Base-by-base conservation (phyloP, 2,888 invertebrate genomes). In the Reticulitermes lucifugus region DNA sequence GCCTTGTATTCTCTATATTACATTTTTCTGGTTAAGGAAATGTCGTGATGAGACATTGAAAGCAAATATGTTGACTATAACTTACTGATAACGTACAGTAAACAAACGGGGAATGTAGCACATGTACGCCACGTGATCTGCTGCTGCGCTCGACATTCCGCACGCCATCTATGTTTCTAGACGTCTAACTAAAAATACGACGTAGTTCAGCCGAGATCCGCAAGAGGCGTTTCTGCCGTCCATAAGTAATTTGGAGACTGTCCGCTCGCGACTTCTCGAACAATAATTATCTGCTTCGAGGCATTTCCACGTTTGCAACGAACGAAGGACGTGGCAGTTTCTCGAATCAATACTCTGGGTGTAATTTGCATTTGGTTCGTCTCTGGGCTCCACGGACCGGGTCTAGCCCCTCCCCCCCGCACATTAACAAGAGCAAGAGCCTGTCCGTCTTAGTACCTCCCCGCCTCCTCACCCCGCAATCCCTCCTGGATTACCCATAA, bases 351-450 rank as follows among this genome's bases (percentile, higher is more conserved):
- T 85, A 85, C 85, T 85, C 80, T 35, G 80, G 83, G 80, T 86
- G 86, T 86, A 86, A 86, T 86, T 86, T 86, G 86, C 86, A 86
- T 86, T 86, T 86, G 86, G 86, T 85, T 83, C 86, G 85, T 86
- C 85, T 85, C 83, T 81, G 83, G 79, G 85, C 81, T 82, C 60
- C 85, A 81, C 81, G 82, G 79, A 82, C 65, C 79, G 79, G 83
- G 85, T 55, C 73, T 75, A 46, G 84, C 55, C 77, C 77, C 59
- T 79, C 85, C 85, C 55, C 46, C 83, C 77, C 82, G 65, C 83
- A 83, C 84, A 86, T 86, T 86, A 86, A 86, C 86, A 86, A 86
- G 86, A 86, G 85, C 86, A 86, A 86, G 86, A 84, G 83, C 81
- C 81, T 82, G 85, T 84, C 86, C 86, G 85, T 85, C 86, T 85